Conservation (phyloP, 92 coral and sea anemone genomes). For the Chrysogorgia sp. region DNA sequence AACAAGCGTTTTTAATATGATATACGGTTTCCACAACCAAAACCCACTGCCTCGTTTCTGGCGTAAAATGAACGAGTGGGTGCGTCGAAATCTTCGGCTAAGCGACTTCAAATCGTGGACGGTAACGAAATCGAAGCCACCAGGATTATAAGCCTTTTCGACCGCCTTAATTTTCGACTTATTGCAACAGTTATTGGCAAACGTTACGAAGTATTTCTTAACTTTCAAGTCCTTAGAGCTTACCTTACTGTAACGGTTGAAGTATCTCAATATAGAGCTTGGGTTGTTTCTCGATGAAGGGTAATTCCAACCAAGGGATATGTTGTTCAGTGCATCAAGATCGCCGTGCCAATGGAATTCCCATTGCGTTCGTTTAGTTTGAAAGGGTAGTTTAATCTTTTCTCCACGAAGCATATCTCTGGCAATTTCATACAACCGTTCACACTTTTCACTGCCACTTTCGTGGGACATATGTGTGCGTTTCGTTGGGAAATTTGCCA, state of each 20-base stretch:
- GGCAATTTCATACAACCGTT: constrained; percentile 22
- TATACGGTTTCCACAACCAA: constrained; percentile 45
- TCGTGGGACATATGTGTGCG: not conserved
- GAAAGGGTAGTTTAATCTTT: constrained; percentile 5
- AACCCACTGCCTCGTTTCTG: constrained; percentile 35
- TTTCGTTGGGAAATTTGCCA: not conserved
- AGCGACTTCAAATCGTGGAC: constrained; percentile 22
- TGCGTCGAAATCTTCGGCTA: constrained; percentile 13
- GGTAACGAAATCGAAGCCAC: constrained; percentile 33
- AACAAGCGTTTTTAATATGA: constrained; percentile 11
- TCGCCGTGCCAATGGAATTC: constrained; percentile 4
- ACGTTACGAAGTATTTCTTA: constrained; percentile 33
- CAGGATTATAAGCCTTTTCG: constrained; percentile 5
- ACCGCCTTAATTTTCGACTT: constrained; percentile 17
- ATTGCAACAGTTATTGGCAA: constrained; percentile 31
- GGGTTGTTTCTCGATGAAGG: not conserved
- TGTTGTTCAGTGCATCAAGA: not conserved
- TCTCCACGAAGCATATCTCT: constrained; percentile 30
- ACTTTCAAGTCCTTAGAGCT: constrained; percentile 20
- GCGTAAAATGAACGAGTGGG: constrained; percentile 1
- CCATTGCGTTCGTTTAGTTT: constrained; percentile 14
- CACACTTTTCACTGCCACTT: not conserved
- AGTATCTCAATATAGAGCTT: not conserved
- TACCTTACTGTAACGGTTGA: not conserved
- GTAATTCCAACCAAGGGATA: constrained; percentile 1